These are phyloP conservation scores for Arge pagana DNA, from an alignment of 2,888 invertebrate genomes.

Conservation along the genomic window DNA sequence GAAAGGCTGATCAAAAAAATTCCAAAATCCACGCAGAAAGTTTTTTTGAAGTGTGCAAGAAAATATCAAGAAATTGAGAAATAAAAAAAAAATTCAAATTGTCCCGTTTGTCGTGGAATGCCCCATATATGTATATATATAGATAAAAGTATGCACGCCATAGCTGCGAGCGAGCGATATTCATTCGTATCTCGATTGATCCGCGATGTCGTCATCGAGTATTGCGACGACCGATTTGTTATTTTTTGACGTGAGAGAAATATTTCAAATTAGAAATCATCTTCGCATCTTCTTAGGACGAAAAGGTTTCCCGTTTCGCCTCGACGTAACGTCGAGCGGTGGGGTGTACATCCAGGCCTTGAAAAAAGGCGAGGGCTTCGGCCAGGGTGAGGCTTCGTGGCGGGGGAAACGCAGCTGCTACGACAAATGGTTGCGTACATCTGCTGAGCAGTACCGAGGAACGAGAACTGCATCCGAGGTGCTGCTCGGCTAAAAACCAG, in stretches of 20 bases:
- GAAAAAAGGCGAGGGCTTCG: conserved; percentile 4
- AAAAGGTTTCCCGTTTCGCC: too few relatives aligned
- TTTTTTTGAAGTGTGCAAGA: neutral
- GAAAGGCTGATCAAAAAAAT: too few relatives aligned
- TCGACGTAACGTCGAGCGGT: neutral
- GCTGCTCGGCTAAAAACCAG: conserved; percentile 20
- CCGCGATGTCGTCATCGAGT: too few relatives aligned
- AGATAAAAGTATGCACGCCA: neutral
- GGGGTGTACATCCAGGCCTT: conserved; percentile 22
- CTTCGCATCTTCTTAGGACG: too few relatives aligned
- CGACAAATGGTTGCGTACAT: conserved; percentile 53
- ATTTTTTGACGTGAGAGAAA: too few relatives aligned
- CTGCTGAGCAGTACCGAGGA: conserved; percentile 45
- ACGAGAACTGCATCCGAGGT: conserved; percentile 27
- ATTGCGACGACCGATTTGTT: too few relatives aligned
- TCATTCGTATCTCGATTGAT: too few relatives aligned
- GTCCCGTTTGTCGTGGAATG: too few relatives aligned
- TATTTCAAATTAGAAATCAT: too few relatives aligned
- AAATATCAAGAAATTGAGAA: neutral
- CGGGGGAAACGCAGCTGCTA: conserved; percentile 46
- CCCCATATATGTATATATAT: neutral
- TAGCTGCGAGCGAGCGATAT: too few relatives aligned
- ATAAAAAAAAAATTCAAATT: neutral
- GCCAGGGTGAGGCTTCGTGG: conserved; percentile 10
- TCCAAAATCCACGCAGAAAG: too few relatives aligned